Evolutionary conservation across 1,140 invertebrate genomes (phyloP).

Genomic region (Saccostrea echinata): DNA sequence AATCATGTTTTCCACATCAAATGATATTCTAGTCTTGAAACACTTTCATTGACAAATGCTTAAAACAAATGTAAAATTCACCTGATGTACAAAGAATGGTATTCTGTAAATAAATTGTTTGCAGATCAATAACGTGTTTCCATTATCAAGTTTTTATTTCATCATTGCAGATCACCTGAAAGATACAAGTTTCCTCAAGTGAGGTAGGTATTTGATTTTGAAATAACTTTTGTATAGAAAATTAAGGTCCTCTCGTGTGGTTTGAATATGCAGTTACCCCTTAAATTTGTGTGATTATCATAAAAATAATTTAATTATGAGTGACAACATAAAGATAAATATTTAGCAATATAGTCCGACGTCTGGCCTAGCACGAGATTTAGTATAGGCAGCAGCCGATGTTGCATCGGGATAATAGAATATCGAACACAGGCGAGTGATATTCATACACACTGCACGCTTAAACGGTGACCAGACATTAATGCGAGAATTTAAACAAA

Average conservation of each 20-base stretch:
- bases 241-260: neutral
- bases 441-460: neutral
- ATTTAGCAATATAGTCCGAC: slow-evolving; percentile 21
- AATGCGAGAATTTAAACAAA: slow-evolving; percentile 20
- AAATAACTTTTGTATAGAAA: neutral
- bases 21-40: neutral
- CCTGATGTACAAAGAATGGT: neutral
- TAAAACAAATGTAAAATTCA: neutral
- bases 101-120: slow-evolving; percentile 38
- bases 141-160: neutral
- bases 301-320: slow-evolving; percentile 32
- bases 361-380: slow-evolving; percentile 7
- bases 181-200: slow-evolving; percentile 8
- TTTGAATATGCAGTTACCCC: slow-evolving; percentile 31
- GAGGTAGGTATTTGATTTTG: neutral
- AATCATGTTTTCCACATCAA: too few species aligned
- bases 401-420: slow-evolving; percentile 30
- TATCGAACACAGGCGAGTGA: neutral
- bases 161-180: slow-evolving; percentile 19
- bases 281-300: neutral
- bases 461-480: neutral
- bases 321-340: slow-evolving; percentile 28
- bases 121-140: slow-evolving; percentile 16
- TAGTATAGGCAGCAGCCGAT: neutral
- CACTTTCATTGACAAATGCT: neutral